These are phyloP conservation scores for Centrocercus urophasianus DNA, from an alignment of 2,113 vertebrate species.

Conservation along the genomic window DNA sequence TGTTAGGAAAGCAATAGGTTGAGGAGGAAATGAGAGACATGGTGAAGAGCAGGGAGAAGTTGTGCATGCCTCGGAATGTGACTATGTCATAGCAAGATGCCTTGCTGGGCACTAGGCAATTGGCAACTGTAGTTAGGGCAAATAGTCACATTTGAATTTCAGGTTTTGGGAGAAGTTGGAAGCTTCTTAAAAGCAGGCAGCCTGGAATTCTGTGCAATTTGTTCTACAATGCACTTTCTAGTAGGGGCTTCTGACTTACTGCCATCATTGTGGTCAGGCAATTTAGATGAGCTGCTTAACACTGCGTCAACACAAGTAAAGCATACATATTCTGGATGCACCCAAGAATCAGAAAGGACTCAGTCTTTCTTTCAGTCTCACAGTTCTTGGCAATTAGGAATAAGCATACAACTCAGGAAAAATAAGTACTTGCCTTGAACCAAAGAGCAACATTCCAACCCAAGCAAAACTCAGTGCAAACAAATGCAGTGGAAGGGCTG, in stretches of 20 bases:
- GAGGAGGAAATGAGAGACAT: background rate
- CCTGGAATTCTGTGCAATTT: background rate
- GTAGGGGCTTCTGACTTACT: background rate
- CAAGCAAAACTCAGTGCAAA: background rate
- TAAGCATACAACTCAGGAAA: background rate
- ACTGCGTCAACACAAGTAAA: accelerated
- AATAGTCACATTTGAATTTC: background rate
- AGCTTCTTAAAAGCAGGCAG: background rate
- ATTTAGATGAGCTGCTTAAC: accelerated
- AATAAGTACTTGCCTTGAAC: background rate
- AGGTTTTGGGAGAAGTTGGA: background rate
- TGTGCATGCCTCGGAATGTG: accelerated
- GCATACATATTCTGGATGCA: accelerated
- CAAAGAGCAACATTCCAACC: background rate
- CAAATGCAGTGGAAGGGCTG: background rate
- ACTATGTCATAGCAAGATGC: accelerated
- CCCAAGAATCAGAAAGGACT: background rate
- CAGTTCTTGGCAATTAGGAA: background rate
- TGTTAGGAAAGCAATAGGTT: background rate
- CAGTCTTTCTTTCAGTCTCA: background rate
- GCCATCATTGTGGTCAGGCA: background rate
- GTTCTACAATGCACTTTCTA: background rate
- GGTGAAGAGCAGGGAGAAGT: background rate
- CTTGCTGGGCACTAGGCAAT: background rate
- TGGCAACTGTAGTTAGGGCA: background rate